These are phyloP conservation scores for Leuciscus idus DNA, from an alignment of 2,113 vertebrate genomes.

Conservation along the genomic window DNA sequence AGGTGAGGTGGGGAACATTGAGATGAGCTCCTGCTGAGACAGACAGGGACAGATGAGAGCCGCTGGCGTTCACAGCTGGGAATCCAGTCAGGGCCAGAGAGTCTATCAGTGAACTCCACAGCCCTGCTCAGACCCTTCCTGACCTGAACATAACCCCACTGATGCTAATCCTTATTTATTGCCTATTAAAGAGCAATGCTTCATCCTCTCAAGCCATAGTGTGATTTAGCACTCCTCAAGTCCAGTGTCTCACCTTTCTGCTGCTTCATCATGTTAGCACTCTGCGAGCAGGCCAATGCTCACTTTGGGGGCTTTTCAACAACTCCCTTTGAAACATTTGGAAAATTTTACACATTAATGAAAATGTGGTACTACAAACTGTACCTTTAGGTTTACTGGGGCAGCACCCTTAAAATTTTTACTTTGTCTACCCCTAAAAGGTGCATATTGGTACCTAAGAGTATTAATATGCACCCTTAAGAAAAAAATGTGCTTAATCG, in stretches of 20 bases:
- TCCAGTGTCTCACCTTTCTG: slow-evolving; percentile 39
- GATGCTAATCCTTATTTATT: slow-evolving; percentile 62
- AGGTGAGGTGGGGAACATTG: slow-evolving; percentile 35
- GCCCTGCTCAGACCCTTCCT: slow-evolving; percentile 51
- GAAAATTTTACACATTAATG: no score
- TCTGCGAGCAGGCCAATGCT: not conserved
- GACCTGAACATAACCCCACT: slow-evolving; percentile 61
- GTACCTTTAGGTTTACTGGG: no score
- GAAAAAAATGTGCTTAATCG: not conserved
- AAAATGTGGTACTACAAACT: not conserved
- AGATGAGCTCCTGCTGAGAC: slow-evolving; percentile 43
- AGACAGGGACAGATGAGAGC: slow-evolving; percentile 60
- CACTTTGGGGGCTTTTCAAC: not conserved
- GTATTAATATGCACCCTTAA: not conserved
- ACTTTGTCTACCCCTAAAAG: not conserved
- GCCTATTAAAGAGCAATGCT: slow-evolving; percentile 57
- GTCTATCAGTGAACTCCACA: slow-evolving; percentile 46
- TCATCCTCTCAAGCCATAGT: slow-evolving; percentile 46
- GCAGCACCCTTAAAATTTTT: no score
- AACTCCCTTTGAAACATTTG: not conserved
- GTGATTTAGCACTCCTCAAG: slow-evolving; percentile 59
- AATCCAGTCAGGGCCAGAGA: slow-evolving; percentile 58
- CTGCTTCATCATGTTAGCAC: not conserved
- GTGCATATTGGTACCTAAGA: not conserved
- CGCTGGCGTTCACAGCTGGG: slow-evolving; percentile 56